These are phyloP conservation scores for Lissocephala sabroskyi DNA, from an alignment of 2,888 invertebrate genomes.

Conservation along the genomic window DNA sequence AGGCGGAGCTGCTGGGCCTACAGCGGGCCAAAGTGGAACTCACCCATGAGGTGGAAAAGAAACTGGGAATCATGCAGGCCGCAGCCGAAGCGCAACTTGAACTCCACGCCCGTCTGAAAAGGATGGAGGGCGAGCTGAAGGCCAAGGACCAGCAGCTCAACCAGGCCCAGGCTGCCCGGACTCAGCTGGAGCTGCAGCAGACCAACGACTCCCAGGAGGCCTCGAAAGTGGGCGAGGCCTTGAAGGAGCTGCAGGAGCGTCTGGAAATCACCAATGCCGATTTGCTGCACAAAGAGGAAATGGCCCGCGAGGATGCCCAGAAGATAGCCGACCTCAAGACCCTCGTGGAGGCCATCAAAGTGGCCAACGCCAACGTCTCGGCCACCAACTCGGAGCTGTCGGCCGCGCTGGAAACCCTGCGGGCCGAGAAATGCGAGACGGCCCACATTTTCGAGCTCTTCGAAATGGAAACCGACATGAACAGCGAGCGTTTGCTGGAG, in stretches of 20 bases:
- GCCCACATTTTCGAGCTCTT: constrained; percentile 65
- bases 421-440: constrained; percentile 63
- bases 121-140: constrained; percentile 19
- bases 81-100: background rate
- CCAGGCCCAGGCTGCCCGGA: constrained; percentile 16
- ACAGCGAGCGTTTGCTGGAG: constrained; percentile 47
- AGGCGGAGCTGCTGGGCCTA: constrained; percentile 34
- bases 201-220: constrained; percentile 32
- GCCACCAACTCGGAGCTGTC: constrained; percentile 59
- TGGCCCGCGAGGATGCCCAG: constrained; percentile 49
- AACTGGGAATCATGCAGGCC: constrained; percentile 16
- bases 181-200: constrained; percentile 33
- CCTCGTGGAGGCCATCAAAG: constrained; percentile 53
- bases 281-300: constrained; percentile 47
- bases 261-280: constrained; percentile 49
- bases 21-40: constrained; percentile 18
- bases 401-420: constrained; percentile 47
- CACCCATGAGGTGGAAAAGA: constrained; percentile 23
- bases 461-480: constrained; percentile 66
- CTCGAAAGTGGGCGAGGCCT: constrained; percentile 22
- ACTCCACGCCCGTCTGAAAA: background rate
- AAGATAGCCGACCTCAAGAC: constrained; percentile 59
- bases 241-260: constrained; percentile 47
- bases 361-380: constrained; percentile 60
- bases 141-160: constrained; percentile 19